A percentile compares a stretch with the other conserved stretches of the same genome.
Evolutionary conservation across 2,888 invertebrate species (phyloP).

Genomic region (Ryuthela nishihirai): DNA sequence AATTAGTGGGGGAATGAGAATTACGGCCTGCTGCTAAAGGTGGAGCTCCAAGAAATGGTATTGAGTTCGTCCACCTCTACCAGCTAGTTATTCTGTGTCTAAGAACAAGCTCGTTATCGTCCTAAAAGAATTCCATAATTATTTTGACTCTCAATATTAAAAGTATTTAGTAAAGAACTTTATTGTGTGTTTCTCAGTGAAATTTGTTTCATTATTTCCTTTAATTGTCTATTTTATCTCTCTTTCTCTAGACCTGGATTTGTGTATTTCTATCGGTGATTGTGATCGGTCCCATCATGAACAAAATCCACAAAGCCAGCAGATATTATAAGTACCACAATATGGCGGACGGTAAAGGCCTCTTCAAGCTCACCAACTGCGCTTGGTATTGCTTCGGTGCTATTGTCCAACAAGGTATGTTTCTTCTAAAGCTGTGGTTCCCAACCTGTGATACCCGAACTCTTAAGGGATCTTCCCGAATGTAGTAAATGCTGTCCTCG

Average conservation of each 20-base stretch:
- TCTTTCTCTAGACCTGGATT: slow-evolving; percentile 67
- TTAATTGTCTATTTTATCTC: slow-evolving; percentile 2
- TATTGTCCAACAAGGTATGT: slow-evolving; percentile 77
- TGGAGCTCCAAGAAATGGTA: no score
- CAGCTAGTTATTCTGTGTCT: no score
- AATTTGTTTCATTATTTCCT: slow-evolving; percentile 1
- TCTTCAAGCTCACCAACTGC: slow-evolving; percentile 61
- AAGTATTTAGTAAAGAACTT: neutral
- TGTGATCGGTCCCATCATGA: slow-evolving; percentile 72
- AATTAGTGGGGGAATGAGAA: no score
- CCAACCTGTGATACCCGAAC: neutral
- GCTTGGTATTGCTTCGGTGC: slow-evolving; percentile 89
- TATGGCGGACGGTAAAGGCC: slow-evolving; percentile 46
- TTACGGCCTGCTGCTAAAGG: no score
- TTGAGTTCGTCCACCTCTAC: no score
- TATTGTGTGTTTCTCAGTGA: neutral
- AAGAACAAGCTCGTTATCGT: no score
- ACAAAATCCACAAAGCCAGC: slow-evolving; percentile 66
- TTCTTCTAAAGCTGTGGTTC: slow-evolving; percentile 41
- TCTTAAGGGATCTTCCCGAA: no score
- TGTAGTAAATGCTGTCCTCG: no score
- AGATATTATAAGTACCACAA: slow-evolving; percentile 65
- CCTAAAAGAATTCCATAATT: neutral
- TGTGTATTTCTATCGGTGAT: slow-evolving; percentile 69
- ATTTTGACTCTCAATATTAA: neutral